phyloP scores from a whole-genome alignment of 2,113 vertebrate genomes.

The Ammodytes dubius region DNA sequence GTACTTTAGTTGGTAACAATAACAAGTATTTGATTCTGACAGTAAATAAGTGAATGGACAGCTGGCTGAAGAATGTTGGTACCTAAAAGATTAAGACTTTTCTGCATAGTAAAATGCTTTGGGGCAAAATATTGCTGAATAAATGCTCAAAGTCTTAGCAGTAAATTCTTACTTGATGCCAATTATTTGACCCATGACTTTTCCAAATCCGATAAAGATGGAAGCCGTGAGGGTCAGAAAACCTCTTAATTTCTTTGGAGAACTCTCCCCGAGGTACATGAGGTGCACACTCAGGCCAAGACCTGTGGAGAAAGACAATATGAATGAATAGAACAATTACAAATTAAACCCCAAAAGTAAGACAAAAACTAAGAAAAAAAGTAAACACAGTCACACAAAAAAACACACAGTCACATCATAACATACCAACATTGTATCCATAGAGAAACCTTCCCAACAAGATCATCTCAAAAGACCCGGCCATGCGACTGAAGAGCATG shows the following conservation, averaged over 20 bases:
- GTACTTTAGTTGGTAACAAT: not conserved
- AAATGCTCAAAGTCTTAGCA: not conserved
- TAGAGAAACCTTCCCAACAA: slow-evolving; percentile 83
- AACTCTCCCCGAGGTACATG: slow-evolving; percentile 84
- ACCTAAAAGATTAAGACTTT: not conserved
- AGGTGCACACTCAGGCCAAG: slow-evolving; percentile 80
- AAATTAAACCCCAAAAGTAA: not conserved
- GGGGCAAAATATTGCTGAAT: not conserved
- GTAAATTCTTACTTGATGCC: slow-evolving; percentile 81
- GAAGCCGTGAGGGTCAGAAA: slow-evolving; percentile 78
- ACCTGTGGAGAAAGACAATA: slow-evolving; percentile 67
- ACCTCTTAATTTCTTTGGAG: slow-evolving; percentile 84
- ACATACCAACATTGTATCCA: slow-evolving; percentile 85
- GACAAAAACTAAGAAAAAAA: not conserved
- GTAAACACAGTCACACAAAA: not conserved
- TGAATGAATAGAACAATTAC: not conserved
- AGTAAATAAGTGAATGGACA: not conserved
- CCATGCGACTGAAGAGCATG: slow-evolving; percentile 80
- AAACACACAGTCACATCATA: not conserved
- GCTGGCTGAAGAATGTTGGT: not conserved
- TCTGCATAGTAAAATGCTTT: not conserved
- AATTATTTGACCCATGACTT: slow-evolving; percentile 83
- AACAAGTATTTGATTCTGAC: not conserved
- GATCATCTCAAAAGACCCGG: slow-evolving; percentile 87
- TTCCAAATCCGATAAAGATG: slow-evolving; percentile 84